Evolutionary conservation across 2,797 vertebrate species (phyloP), one percentile per base, ranked within the genome.

Genomic region (Eulemur mongoz): DNA sequence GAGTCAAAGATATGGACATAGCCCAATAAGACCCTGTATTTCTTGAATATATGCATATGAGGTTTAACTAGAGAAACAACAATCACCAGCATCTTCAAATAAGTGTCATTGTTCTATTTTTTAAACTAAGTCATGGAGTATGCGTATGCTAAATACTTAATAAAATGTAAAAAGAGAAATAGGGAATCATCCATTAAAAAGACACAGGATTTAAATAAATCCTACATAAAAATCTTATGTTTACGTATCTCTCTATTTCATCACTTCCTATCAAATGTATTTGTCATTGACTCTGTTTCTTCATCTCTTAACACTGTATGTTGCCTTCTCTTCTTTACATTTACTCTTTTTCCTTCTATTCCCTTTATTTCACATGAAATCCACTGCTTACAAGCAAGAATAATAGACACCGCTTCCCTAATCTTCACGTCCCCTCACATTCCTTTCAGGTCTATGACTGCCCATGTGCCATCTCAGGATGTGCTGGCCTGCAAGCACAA

Each of bases 321-420:
- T 79, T 5, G 23, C 27, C 30, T 81, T 89, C 10, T 94, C 14
- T 35, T 90, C 67, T 83, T 83, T 48, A 57, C 2, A 72, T 45
- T 79, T 79, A 54, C 57, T 85, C 23, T 43, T 90, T 94, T 80
- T n/a, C 59, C 91, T 79, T 18, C 54, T 93, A 65, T 91, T 80
- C 7, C 35, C 86, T 89, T 89, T 43, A 72, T 48, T 92, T 84
- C 57, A 67, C 20, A 75, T 40, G 54, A 93, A 95, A 88, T 45
- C 6, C 35, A 79, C 67, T 63, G n/a, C 69, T 94, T 93, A 86
- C 0, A 61, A 95, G 81, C 50, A 84, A 93, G 67, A 92, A 15
- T 63, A 96, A 96, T 88, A 86, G 59, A 81, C 81, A 80, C 65
- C 18, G 13, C 15, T 89, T 89, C 89, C 78, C 67, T 96, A 63